Percentiles rank a stretch among this genome's conserved stretches.
These are phyloP conservation scores for Bujurquina vittata DNA, from an alignment of 2,113 vertebrate genomes.

Conservation along the genomic window DNA sequence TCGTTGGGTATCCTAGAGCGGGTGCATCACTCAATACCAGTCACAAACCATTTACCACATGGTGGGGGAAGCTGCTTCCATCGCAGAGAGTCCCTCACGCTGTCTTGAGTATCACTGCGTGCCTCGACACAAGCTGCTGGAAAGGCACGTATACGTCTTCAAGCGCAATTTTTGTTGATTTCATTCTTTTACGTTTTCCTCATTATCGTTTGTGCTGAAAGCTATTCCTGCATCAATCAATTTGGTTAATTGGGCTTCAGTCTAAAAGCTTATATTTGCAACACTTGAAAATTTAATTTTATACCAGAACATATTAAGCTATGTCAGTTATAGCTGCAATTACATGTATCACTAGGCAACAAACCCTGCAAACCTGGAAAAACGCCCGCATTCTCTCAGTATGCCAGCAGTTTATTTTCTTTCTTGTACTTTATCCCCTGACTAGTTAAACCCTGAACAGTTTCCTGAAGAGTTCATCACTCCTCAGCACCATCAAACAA, in stretches of 20 bases:
- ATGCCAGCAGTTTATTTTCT: constrained; percentile 68
- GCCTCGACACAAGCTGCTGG: constrained; percentile 28
- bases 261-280: constrained; percentile 67
- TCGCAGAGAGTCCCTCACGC: constrained; percentile 46
- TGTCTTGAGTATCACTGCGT: constrained; percentile 31
- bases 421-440: constrained; percentile 8
- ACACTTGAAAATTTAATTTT: constrained; percentile 69
- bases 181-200: constrained; percentile 42
- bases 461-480: constrained; percentile 10
- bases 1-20: constrained; percentile 62
- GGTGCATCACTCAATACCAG: constrained; percentile 72
- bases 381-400: constrained; percentile 43
- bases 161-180: constrained; percentile 53
- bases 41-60: constrained; percentile 78
- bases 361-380: constrained; percentile 57
- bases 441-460: constrained; percentile 25
- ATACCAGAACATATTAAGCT: constrained; percentile 65
- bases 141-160: constrained; percentile 36
- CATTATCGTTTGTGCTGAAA: constrained; percentile 54
- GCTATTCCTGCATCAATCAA: constrained; percentile 60
- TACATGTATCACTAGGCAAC: constrained; percentile 63
- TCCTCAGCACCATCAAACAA: constrained; percentile 6
- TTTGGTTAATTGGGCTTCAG: constrained; percentile 67
- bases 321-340: constrained; percentile 73
- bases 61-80: constrained; percentile 56